Evolutionary conservation across 1,140 invertebrate species (phyloP), one percentile per base, ranked within the genome.

Genomic region (Pseudobourletiella spinata): DNA sequence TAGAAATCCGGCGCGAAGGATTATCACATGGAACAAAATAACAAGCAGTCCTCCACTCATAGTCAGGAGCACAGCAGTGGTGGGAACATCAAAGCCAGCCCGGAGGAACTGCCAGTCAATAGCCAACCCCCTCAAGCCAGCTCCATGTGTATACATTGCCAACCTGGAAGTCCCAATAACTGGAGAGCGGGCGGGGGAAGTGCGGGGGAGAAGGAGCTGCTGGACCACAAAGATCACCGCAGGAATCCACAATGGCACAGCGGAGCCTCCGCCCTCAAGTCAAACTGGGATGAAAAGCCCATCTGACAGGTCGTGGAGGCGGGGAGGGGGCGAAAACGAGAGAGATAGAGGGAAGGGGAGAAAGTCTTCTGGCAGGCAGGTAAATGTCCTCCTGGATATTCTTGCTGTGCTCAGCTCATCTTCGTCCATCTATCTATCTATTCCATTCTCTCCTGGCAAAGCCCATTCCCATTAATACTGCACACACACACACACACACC

Each of bases 221-320:
- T 64, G 62, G 62, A 64, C 62, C 62, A 39, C 62, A 64, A 64
- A 64, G 62, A 64, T 64, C 62, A 64, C 62, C 48, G 48, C 62
- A 59, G 62, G 62, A 64, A 52, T 55, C 56, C 62, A 64, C 46
- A 64, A 35, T 59, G 42, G 46, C 39, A 29, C 46, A 60, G 39
- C 43, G 52, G 30, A 63, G 30, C 6, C 8, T 30, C 51, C 51
- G 14, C 26, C 20, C 16, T 14, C 35, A 24, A 20, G 11, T 15
- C 39, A 57, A 25, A 55, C 29, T 16, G 29, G 43, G 50, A 44
- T 39, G 20, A 52, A 29, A 60, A 52, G 44, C 26, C 26, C 39
- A 26, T 35, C 26, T 61, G 51, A 54, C 48, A 54, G 59, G 22
- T 61, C 28, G 8, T 18, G 46, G 29, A 35, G 55, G 25, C 39